Conservation (phyloP, 64 coral and sea anemone species). For the Platygyra sinensis region DNA sequence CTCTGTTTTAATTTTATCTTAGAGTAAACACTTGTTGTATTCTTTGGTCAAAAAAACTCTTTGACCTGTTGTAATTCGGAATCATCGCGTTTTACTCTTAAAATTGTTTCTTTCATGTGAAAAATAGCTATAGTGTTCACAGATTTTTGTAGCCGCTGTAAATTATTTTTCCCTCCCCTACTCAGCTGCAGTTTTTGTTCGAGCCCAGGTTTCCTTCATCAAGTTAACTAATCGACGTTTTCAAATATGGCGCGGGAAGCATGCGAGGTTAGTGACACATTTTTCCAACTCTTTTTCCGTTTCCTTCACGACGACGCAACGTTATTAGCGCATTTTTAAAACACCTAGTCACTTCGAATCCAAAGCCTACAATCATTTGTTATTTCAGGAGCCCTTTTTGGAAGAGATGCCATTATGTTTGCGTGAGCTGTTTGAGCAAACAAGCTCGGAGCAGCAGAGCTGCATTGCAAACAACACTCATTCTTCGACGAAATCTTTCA, state of each 20-base stretch:
- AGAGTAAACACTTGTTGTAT: not conserved
- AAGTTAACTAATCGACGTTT: not conserved
- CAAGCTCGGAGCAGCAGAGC: not conserved
- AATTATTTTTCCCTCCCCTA: not conserved
- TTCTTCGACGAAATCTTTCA: not conserved
- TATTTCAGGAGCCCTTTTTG: slow-evolving; percentile 18
- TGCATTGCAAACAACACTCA: not conserved
- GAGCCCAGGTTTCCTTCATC: not conserved
- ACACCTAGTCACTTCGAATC: not conserved
- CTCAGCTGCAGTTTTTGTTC: not conserved
- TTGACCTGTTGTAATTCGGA: not conserved
- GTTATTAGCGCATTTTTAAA: not conserved
- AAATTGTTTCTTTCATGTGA: not conserved
- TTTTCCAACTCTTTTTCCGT: not conserved
- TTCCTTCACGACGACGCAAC: not conserved
- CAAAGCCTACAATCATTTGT: not conserved
- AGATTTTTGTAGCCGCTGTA: not conserved
- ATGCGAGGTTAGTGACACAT: not conserved
- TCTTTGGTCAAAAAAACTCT: not conserved
- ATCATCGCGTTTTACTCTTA: not conserved
- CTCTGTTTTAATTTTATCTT: too few relatives aligned
- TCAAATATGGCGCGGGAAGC: slow-evolving; percentile 81
- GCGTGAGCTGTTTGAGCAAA: slow-evolving; percentile 36
- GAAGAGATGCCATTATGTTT: slow-evolving; percentile 38
- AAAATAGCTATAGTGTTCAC: too few relatives aligned